Base-by-base conservation (phyloP, 2,113 vertebrate genomes). In the Python bivittatus region DNA sequence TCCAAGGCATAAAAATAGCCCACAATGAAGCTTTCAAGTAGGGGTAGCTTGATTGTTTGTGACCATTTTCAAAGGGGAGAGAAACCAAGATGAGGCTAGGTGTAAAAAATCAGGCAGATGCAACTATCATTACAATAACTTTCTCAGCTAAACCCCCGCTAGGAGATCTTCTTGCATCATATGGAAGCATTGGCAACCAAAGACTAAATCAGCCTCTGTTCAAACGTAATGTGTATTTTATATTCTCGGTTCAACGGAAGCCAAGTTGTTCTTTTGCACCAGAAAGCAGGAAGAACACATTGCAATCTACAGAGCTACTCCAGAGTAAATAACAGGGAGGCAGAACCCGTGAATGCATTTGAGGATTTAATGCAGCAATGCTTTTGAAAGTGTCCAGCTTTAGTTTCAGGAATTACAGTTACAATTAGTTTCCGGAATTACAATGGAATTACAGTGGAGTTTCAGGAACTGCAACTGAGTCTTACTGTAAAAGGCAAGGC, bases 1-100 rank as follows among this genome's bases (percentile, higher is more conserved):
- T 95, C 92, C 89, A 94, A 93, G 93, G 89, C 84, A 90, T 93
- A 91, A 95, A 95, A 95, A 89, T 84, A 92, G 87, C 56, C 91
- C 91, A 68, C 27, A 86, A 0, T 0, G 4, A 93, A 48, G 54
- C 91, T 96, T 79, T 86, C 44, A 93, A 38, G 22, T 48, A 20
- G 53, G 72, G 88, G 0, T 33, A 48, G 10, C n/a, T 20, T 57
- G 60, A 92, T 38, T 91, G 87, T 68, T 89, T 38, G 84, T 53
- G 60, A 94, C 92, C 58, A 1, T 87, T 88, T 57, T 10, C 0
- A 1, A 93, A 92, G 91, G 13, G 79, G n/a, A 95, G 2, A 48
- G 53, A 61, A 48, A 22, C 11, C 13, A 79, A 61, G 54, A 3
- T 8, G 13, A 90, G 29, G 27, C 1, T 44, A 42, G 84, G 64